These are phyloP conservation scores for Illadopsis cleaveri DNA, from an alignment of 2,113 vertebrate genomes.

Conservation along the genomic window DNA sequence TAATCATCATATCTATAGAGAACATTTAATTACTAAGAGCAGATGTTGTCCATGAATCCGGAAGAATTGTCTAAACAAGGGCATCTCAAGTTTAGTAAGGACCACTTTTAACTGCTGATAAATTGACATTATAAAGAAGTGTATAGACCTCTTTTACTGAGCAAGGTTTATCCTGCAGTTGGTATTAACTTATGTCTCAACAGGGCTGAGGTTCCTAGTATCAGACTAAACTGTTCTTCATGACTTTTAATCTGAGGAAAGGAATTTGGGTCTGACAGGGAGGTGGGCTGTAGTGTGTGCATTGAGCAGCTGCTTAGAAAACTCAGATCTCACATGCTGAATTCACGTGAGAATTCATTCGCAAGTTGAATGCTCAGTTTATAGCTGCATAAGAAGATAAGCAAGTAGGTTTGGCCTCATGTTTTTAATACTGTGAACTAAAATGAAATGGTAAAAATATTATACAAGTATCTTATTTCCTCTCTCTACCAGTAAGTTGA, in stretches of 20 bases:
- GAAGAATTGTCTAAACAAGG: slow-evolving; percentile 13
- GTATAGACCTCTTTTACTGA: slow-evolving; percentile 50
- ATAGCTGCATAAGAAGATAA: not conserved
- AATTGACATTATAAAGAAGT: slow-evolving; percentile 15
- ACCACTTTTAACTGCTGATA: slow-evolving; percentile 47
- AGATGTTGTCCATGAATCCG: slow-evolving; percentile 14
- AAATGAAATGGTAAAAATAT: slow-evolving; percentile 24
- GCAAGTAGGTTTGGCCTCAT: not conserved
- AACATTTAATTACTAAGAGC: slow-evolving; percentile 29
- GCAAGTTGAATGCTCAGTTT: not conserved
- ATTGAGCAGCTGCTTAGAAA: not conserved
- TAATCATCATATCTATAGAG: not conserved
- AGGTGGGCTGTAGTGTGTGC: not conserved
- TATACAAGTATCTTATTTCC: not conserved
- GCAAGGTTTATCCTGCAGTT: not conserved
- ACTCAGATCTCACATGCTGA: not conserved
- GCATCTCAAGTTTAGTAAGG: not conserved
- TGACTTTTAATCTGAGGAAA: not conserved
- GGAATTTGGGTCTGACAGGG: not conserved
- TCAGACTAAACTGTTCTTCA: not conserved
- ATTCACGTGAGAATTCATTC: not conserved
- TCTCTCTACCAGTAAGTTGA: not conserved
- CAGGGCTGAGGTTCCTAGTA: not conserved
- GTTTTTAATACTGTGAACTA: slow-evolving; percentile 10
- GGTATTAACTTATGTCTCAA: not conserved